Conservation (phyloP, 1,140 invertebrate species). For the Drosophila chauvacae region DNA sequence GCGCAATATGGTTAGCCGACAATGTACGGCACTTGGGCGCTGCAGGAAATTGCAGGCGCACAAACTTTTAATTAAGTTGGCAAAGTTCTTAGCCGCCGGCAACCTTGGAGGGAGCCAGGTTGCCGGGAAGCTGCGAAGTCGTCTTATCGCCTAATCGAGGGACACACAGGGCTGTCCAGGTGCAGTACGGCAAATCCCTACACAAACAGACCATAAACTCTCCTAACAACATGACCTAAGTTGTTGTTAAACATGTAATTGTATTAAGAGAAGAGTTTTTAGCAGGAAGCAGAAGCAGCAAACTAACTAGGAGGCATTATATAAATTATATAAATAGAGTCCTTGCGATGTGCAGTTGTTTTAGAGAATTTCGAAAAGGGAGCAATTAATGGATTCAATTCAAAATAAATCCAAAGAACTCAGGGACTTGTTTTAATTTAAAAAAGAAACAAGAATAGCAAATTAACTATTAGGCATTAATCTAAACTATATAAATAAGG, state of each 20-base stretch:
- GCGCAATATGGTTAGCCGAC: neutral
- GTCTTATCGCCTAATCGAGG: constrained; percentile 13
- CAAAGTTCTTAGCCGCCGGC: constrained; percentile 41
- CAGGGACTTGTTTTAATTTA: too few relatives aligned
- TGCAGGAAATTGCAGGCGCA: constrained; percentile 68
- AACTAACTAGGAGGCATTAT: neutral
- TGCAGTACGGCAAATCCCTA: neutral
- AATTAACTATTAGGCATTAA: too few relatives aligned
- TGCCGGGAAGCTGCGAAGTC: neutral
- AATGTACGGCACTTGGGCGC: neutral
- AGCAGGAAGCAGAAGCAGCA: neutral
- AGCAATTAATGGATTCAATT: neutral
- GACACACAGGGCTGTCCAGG: constrained; percentile 8
- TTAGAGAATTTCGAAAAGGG: neutral
- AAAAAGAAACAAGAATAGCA: too few relatives aligned
- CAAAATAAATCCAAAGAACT: neutral
- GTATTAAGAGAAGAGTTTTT: neutral
- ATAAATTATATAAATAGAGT: neutral
- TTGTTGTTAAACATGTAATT: neutral
- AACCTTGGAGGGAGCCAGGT: neutral
- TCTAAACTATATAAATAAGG: too few relatives aligned
- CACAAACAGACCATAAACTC: neutral
- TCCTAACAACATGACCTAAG: neutral
- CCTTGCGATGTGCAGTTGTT: too few relatives aligned
- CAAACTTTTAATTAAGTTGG: constrained; percentile 81